phyloP scores from a whole-genome alignment of 2,113 vertebrate genomes.

The Pseudorasbora parva region DNA sequence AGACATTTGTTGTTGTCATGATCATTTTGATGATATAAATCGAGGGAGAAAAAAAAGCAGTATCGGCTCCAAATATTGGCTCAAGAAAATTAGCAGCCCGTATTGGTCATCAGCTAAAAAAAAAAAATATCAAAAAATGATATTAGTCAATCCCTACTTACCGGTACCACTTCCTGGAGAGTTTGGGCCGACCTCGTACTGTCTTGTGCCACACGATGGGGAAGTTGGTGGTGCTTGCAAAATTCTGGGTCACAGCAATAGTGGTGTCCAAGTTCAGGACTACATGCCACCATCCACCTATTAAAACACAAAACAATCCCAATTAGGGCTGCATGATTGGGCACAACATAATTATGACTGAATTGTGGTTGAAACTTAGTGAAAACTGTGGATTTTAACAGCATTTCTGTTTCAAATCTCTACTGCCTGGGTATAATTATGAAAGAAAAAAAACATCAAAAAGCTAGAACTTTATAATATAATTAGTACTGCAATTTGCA shows the following conservation, averaged over 20 bases:
- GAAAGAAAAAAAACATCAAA: too few relatives aligned
- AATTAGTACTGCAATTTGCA: background rate
- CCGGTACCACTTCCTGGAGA: conserved; percentile 99
- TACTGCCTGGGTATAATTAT: background rate
- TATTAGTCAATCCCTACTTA: conserved; percentile 69
- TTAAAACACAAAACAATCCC: background rate
- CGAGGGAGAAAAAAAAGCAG: too few relatives aligned
- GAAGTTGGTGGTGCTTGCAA: conserved; percentile 96
- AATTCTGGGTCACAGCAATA: conserved; percentile 97
- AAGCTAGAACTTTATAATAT: background rate
- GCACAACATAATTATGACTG: background rate
- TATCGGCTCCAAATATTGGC: too few relatives aligned
- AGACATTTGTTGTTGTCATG: too few relatives aligned
- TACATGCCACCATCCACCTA: conserved; percentile 99
- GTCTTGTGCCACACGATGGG: conserved; percentile 99
- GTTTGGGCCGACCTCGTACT: conserved; percentile 93
- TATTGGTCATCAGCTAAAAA: too few relatives aligned
- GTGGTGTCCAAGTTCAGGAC: conserved; percentile 95
- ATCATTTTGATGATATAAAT: too few relatives aligned
- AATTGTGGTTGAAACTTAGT: background rate
- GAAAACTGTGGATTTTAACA: background rate
- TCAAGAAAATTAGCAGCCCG: too few relatives aligned
- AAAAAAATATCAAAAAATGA: background rate
- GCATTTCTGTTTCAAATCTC: background rate
- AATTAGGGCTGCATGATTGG: background rate